These are phyloP conservation scores for Drosophila fuyamai DNA, from an alignment of 1,140 invertebrate species.

Conservation along the genomic window DNA sequence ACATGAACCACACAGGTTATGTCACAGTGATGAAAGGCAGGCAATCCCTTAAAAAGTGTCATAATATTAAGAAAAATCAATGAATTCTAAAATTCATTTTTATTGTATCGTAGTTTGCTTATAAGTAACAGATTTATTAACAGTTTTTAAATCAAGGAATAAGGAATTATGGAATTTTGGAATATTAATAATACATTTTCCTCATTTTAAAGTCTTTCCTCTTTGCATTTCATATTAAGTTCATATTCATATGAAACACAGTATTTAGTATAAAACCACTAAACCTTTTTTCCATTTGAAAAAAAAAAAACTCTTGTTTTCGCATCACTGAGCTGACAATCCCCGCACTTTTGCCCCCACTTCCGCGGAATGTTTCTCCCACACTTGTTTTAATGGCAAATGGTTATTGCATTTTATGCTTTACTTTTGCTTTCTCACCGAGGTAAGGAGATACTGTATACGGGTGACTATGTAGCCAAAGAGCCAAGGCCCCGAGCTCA, in stretches of 20 bases:
- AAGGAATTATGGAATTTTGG: too few species aligned
- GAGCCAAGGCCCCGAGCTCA: constrained; percentile 66
- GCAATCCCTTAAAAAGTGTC: too few species aligned
- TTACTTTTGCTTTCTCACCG: constrained; percentile 69
- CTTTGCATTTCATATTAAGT: too few species aligned
- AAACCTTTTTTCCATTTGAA: too few species aligned
- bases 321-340: not conserved
- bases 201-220: too few species aligned
- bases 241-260: too few species aligned
- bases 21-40: not conserved
- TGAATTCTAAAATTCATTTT: not conserved
- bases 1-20: not conserved
- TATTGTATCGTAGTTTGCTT: too few species aligned
- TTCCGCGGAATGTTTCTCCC: constrained; percentile 23
- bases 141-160: too few species aligned
- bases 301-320: not conserved
- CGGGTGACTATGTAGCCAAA: not conserved
- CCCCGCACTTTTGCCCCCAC: not conserved
- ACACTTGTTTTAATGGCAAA: constrained; percentile 69
- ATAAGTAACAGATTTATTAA: too few species aligned
- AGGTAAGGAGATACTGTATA: constrained; percentile 5
- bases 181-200: too few species aligned
- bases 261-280: too few species aligned
- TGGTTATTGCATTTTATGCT: constrained; percentile 72
- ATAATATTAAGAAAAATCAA: too few species aligned